Base-by-base conservation (phyloP, 2,888 invertebrate species). In the Rutpela maculata region DNA sequence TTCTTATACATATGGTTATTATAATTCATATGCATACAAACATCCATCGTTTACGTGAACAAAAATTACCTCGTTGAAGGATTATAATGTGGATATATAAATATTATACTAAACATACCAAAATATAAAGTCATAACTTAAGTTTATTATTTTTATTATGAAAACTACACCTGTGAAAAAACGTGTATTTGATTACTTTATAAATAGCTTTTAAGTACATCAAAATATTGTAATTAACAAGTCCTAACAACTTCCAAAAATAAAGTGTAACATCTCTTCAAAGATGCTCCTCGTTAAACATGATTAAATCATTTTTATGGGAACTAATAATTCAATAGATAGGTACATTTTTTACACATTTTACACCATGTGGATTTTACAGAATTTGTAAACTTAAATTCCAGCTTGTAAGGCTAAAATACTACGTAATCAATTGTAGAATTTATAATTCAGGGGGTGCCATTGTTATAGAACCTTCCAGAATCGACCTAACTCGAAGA, bases 1-100 rank as follows among this genome's bases (percentile, higher is more conserved):
- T 86, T 86, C 84, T 85, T 83, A 75, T 82, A 81, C 87, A 86
- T 86, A 85, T 87, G 87, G 87, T 87, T 87, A 87, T 87, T 87
- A 87, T 87, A 87, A 87, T 84, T 84, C 82, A 80, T 81, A 82
- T 78, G 78, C 78, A 82, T 76, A 83, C 82, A 84, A 83, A 83
- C 83, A 83, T 80, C 78, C 76, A 67, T 77, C 73, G 85, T 85
- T 84, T 85, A 85, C 84, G 83, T 83, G 83, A 82, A 77, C 78
- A 77, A 77, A 79, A 84, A 86, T 83, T 77, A 85, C 78, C 83
- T 84, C 81, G 86, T 76, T 81, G 86, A 86, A 62, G 76, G 86
- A 86, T 83, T 74, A 55, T 80, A 77, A 78, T 78, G 75, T 79
- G 80, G 77, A 83, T 77, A 78, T 82, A 79, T 85, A 85, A 86